Evolutionary conservation across 2,888 invertebrate species (phyloP).

Genomic region (Arenicola marina): DNA sequence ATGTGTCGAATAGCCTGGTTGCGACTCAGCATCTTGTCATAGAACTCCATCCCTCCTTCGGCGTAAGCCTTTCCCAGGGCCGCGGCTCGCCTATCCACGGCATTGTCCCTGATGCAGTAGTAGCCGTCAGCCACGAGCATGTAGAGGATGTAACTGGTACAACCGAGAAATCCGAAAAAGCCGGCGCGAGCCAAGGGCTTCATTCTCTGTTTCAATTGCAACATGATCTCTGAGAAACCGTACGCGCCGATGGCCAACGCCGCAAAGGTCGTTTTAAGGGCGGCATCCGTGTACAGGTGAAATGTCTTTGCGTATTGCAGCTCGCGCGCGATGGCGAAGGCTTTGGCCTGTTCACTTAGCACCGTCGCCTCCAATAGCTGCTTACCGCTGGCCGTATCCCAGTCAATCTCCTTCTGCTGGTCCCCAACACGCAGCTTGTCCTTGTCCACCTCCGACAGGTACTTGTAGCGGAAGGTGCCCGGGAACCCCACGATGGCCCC

Average conservation of each 20-base stretch:
- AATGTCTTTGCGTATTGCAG: slow-evolving; percentile 70
- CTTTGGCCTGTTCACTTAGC: slow-evolving; percentile 77
- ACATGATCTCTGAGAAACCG: slow-evolving; percentile 64
- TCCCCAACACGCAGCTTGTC: slow-evolving; percentile 62
- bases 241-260: slow-evolving; percentile 62
- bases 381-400: slow-evolving; percentile 70
- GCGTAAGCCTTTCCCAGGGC: slow-evolving; percentile 68
- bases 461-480: slow-evolving; percentile 70
- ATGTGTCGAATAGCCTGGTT: slow-evolving; percentile 75
- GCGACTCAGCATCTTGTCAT: slow-evolving; percentile 73
- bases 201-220: slow-evolving; percentile 64
- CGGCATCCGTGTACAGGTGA: slow-evolving; percentile 68
- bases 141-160: slow-evolving; percentile 69
- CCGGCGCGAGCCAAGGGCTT: slow-evolving; percentile 64
- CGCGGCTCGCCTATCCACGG: slow-evolving; percentile 67
- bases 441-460: slow-evolving; percentile 66
- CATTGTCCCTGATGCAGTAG: slow-evolving; percentile 69
- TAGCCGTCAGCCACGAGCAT: slow-evolving; percentile 71
- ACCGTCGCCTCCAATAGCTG: slow-evolving; percentile 71
- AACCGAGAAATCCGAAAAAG: slow-evolving; percentile 67
- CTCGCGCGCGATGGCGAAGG: slow-evolving; percentile 80
- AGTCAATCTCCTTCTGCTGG: slow-evolving; percentile 67
- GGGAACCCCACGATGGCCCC: slow-evolving; percentile 79
- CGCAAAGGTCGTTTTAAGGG: slow-evolving; percentile 57
- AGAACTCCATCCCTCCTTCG: slow-evolving; percentile 77